These are phyloP conservation scores for Elmis aenea DNA, from an alignment of 2,888 invertebrate genomes.

Conservation along the genomic window DNA sequence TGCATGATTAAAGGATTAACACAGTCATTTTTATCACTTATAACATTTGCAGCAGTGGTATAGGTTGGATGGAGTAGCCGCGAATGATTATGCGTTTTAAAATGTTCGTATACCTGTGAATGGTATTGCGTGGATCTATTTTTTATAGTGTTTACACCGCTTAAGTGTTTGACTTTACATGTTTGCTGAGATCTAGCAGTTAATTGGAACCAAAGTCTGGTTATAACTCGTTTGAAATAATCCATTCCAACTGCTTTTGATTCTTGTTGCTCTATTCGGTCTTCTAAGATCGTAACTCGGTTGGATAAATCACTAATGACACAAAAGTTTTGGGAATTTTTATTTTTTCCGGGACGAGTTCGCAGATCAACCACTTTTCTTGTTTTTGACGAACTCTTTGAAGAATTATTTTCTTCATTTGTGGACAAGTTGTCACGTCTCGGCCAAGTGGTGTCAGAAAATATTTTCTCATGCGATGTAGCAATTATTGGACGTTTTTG, in stretches of 20 bases:
- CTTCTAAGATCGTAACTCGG: conserved; percentile 36
- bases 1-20: background rate
- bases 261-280: conserved; percentile 37
- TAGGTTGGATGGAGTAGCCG: background rate
- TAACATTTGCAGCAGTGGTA: background rate
- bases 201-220: conserved; percentile 34
- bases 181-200: background rate
- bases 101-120: background rate
- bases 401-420: background rate
- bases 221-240: conserved; percentile 42
- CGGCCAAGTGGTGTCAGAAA: background rate
- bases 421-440: background rate
- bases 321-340: conserved; percentile 1
- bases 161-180: background rate
- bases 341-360: background rate
- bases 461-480: background rate
- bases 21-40: too few relatives aligned
- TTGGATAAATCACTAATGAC: conserved; percentile 28
- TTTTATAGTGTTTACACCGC: background rate
- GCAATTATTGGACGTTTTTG: conserved; percentile 39
- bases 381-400: background rate
- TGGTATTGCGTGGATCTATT: background rate
- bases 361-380: background rate
- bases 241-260: conserved; percentile 41
- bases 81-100: too few relatives aligned